Evolutionary conservation across 2,113 vertebrate species (phyloP), one percentile per base, ranked within the genome.

Genomic region (Tapirus terrestris): DNA sequence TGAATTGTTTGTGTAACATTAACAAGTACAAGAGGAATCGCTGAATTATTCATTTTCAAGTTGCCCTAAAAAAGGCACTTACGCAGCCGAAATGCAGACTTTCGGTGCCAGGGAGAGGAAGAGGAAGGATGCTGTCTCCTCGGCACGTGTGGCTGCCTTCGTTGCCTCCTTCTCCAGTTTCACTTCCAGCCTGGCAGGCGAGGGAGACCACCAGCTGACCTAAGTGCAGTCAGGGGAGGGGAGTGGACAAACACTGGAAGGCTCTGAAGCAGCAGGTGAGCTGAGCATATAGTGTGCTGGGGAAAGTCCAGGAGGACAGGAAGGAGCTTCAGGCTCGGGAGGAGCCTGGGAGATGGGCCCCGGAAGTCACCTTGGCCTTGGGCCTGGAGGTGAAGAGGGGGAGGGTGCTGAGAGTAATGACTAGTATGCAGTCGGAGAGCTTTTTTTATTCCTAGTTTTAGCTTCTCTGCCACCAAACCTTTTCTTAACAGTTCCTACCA

Each of bases 1-100:
- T 91, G 96, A 13, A 20, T 81, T 98, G 96, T 98, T 98, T 98
- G 98, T 94, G 76, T 97, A 97, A 95, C 97, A 92, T 98, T 98
- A 95, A 97, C 96, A 76, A 97, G 97, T 94, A 92, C 93, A 98
- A 93, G 56, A 95, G 97, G 92, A 91, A 95, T 97, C 94, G 84
- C 95, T 97, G 96, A 97, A 96, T 96, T 97, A 97, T 97, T 98
- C 96, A 97, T 98, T 97, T 98, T 93, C 86, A 94, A 2, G 85
- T 94, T 45, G 73, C 68, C 58, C 98, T 97, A 96, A 94, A 97
- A 97, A 98, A 98, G 98, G 95, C 97, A 89, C 96, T 97, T 92
- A 97, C 4, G 16, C 82, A 31, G 63, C 88, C 58, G 67, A 94
- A 96, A 61, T 33, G 72, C 97, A 97, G 98, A 97, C 97, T 89